phyloP scores from a whole-genome alignment of 2,888 invertebrate species.

The Chrysina gloriosa region DNA sequence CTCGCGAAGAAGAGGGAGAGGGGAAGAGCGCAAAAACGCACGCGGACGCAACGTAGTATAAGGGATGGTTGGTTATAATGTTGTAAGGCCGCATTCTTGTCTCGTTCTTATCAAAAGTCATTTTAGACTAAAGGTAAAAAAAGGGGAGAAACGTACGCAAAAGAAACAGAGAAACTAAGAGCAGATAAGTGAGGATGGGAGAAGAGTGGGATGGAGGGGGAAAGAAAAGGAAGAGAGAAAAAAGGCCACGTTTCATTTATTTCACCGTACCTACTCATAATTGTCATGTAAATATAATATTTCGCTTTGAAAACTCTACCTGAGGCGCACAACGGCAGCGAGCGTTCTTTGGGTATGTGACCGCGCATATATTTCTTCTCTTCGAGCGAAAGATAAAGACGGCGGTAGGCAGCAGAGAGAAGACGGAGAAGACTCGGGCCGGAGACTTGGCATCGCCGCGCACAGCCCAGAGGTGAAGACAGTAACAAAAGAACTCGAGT shows the following conservation, averaged over 20 bases:
- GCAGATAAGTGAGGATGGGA: too few relatives aligned
- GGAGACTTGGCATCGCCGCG: constrained; percentile 44
- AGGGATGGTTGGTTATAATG: too few relatives aligned
- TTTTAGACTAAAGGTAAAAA: too few relatives aligned
- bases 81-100: too few relatives aligned
- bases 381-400: background rate
- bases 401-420: background rate
- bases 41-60: too few relatives aligned
- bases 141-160: too few relatives aligned
- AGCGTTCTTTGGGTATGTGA: background rate
- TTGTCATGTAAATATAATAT: constrained; percentile 40
- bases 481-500: constrained; percentile 49
- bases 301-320: constrained; percentile 38
- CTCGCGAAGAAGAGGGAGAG: too few relatives aligned
- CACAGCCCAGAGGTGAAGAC: constrained; percentile 47
- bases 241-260: constrained; percentile 27
- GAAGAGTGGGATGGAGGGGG: background rate
- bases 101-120: too few relatives aligned
- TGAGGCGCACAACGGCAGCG: constrained; percentile 27
- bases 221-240: background rate
- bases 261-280: constrained; percentile 30
- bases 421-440: background rate
- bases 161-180: too few relatives aligned
- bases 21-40: too few relatives aligned
- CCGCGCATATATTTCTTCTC: background rate